Evolutionary conservation across 2,797 vertebrate genomes (phyloP).

Genomic region (Limosa lapponica): DNA sequence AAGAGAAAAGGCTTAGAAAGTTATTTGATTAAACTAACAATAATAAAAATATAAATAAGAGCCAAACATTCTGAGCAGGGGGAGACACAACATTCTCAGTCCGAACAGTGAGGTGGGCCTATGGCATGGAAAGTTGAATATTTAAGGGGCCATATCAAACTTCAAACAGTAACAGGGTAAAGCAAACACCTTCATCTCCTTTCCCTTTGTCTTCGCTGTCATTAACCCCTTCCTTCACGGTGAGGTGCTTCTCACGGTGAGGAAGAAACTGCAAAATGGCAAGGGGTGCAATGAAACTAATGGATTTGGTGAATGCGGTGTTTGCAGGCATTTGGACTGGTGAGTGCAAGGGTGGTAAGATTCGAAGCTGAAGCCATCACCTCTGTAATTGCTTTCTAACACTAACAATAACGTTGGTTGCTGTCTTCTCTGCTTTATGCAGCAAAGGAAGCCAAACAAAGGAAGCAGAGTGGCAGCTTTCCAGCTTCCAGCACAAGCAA

Average conservation of each 20-base stretch:
- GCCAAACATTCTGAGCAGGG: neutral
- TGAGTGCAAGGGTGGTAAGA: neutral
- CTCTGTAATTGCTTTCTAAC: neutral
- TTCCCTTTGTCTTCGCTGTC: neutral
- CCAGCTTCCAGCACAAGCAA: neutral
- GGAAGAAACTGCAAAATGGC: neutral
- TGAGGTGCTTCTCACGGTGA: rapidly evolving
- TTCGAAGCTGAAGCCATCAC: neutral
- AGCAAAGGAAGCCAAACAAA: neutral
- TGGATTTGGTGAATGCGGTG: rapidly evolving
- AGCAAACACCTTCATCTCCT: neutral
- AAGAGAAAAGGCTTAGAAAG: neutral
- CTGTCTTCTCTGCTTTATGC: neutral
- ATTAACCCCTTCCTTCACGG: rapidly evolving
- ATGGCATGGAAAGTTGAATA: neutral
- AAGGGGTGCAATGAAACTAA: rapidly evolving
- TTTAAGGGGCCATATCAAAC: neutral
- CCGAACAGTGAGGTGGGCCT: rapidly evolving
- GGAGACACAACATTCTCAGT: rapidly evolving
- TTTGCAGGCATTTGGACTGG: neutral
- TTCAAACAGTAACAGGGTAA: neutral
- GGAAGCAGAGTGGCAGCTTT: neutral
- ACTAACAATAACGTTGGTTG: rapidly evolving
- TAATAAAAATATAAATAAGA: neutral
- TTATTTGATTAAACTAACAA: neutral